Evolutionary conservation across 2,888 invertebrate species (phyloP).

Genomic region (Marasmarcha lunaedactyla): DNA sequence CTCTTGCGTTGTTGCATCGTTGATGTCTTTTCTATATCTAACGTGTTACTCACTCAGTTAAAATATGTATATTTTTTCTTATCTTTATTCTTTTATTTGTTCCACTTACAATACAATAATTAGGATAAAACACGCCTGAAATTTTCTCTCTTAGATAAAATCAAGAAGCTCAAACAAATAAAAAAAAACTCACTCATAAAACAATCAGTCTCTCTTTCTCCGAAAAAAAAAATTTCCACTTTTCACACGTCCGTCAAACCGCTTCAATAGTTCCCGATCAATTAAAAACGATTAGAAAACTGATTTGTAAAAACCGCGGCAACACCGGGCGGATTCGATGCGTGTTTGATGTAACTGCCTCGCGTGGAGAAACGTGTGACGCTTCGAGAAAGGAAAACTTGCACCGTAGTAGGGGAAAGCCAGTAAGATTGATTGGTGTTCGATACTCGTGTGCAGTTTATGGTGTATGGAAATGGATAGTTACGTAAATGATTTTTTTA

Average conservation of each 20-base stretch:
- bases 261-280: conserved; percentile 30
- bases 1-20: no score
- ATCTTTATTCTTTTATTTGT: no score
- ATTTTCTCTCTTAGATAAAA: background rate
- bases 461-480: no score
- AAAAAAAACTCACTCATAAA: conserved; percentile 21
- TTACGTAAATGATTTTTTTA: no score
- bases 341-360: conserved; percentile 47
- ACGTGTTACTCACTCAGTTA: no score
- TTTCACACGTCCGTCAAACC: conserved; percentile 24
- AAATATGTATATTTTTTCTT: no score
- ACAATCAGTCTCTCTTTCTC: conserved; percentile 17
- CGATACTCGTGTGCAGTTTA: no score
- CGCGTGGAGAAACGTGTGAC: conserved; percentile 53
- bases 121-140: background rate
- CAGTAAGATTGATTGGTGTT: no score
- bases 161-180: background rate
- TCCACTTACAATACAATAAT: no score
- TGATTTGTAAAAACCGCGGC: conserved; percentile 43
- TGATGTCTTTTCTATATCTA: no score
- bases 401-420: conserved; percentile 3
- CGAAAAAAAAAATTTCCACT: conserved; percentile 17
- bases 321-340: conserved; percentile 46
- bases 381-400: conserved; percentile 58
- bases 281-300: conserved; percentile 39